phyloP scores from a whole-genome alignment of 2,797 vertebrate species.

The Pangasius sanitwongsei region DNA sequence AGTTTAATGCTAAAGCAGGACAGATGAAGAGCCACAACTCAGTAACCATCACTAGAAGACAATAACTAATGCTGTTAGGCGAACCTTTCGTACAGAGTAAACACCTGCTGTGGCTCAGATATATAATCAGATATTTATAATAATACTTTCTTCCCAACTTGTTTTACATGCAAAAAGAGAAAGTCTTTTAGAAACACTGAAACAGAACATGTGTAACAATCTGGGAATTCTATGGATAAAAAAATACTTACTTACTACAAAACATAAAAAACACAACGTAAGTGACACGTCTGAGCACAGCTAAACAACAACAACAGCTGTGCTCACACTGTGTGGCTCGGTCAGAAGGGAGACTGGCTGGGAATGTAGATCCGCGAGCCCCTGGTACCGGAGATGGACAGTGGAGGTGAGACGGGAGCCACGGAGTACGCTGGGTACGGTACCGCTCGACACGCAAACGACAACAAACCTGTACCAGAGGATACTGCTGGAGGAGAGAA shows the following conservation, averaged over 20 bases:
- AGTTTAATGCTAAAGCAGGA: background rate
- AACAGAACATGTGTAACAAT: background rate
- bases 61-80: background rate
- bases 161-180: background rate
- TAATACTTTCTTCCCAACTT: background rate
- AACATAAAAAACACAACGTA: background rate
- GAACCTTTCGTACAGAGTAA: background rate
- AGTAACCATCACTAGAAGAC: background rate
- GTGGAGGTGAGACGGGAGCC: conserved; percentile 51
- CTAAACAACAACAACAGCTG: background rate
- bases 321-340: background rate
- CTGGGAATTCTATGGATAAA: background rate
- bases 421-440: conserved; percentile 58
- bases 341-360: conserved; percentile 53
- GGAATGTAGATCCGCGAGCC: conserved; percentile 57
- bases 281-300: conserved; percentile 6
- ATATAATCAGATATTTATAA: background rate
- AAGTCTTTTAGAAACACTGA: background rate
- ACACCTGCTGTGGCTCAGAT: background rate
- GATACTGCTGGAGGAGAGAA: conserved; percentile 57
- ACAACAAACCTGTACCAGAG: conserved; percentile 49
- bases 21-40: background rate
- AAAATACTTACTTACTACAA: background rate
- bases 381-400: conserved; percentile 43
- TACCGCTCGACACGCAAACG: conserved; percentile 56